These are phyloP conservation scores for Synaphobranchus kaupii DNA, from an alignment of 2,797 vertebrate genomes.

Conservation along the genomic window DNA sequence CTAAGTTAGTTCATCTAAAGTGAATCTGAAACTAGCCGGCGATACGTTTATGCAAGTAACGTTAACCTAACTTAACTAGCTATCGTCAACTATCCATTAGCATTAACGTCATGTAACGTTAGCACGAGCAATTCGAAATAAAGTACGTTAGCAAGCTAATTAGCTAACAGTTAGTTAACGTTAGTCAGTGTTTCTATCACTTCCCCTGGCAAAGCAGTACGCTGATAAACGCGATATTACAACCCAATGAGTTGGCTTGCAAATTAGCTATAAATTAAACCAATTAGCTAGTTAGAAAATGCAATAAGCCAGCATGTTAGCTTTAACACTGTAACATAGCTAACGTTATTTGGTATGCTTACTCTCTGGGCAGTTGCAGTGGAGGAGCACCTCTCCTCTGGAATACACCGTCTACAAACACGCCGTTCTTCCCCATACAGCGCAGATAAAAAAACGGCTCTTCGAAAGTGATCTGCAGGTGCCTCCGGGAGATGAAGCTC, in stretches of 20 bases:
- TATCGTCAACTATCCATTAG: background rate
- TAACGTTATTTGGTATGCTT: conserved; percentile 63
- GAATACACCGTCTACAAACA: conserved; percentile 97
- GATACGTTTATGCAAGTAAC: background rate
- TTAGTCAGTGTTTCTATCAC: background rate
- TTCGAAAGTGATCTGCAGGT: conserved; percentile 90
- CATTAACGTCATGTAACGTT: background rate
- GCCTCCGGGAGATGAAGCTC: conserved; percentile 93
- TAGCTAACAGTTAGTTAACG: background rate
- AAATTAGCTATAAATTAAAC: background rate
- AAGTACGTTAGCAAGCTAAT: background rate
- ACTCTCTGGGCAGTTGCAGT: conserved; percentile 89
- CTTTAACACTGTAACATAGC: background rate
- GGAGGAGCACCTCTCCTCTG: conserved; percentile 90
- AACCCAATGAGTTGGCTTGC: background rate
- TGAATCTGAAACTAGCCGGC: background rate
- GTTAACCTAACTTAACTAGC: background rate
- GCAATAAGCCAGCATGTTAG: background rate
- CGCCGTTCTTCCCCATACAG: conserved; percentile 95
- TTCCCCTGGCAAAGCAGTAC: background rate
- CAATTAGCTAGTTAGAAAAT: background rate
- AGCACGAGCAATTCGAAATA: background rate
- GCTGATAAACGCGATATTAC: background rate
- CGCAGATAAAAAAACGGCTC: conserved; percentile 88
- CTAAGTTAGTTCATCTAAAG: background rate